Percentiles rank a stretch among this genome's conserved stretches.
phyloP scores from a whole-genome alignment of 30 jellyfish, hydroid and myxozoan species.

The Chrysaora quinquecirrha region DNA sequence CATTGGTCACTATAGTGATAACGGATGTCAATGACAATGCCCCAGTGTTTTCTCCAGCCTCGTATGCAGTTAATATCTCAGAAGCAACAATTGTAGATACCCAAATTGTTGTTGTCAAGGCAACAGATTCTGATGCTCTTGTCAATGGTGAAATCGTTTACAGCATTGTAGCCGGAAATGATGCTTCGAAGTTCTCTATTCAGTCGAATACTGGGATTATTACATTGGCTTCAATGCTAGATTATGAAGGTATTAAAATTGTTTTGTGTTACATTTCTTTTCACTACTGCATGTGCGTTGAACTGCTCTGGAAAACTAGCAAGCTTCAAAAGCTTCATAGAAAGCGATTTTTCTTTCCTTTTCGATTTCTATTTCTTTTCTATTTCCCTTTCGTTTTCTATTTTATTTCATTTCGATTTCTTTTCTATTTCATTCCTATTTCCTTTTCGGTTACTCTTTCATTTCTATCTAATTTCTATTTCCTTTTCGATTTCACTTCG shows the following conservation, averaged over 20 bases:
- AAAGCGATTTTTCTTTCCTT: too few relatives aligned
- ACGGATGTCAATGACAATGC: slow-evolving; percentile 82
- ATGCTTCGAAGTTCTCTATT: slow-evolving; percentile 23
- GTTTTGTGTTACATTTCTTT: too few relatives aligned
- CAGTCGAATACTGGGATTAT: slow-evolving; percentile 73
- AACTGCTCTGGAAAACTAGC: too few relatives aligned
- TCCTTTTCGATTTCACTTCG: too few relatives aligned
- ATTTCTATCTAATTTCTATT: too few relatives aligned
- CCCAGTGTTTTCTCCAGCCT: slow-evolving; percentile 60
- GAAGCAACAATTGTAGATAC: slow-evolving; percentile 82
- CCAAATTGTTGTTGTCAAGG: slow-evolving; percentile 62
- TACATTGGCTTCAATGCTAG: slow-evolving; percentile 57
- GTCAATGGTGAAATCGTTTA: slow-evolving; percentile 63
- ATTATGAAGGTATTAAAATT: slow-evolving; percentile 39
- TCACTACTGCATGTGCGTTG: too few relatives aligned
- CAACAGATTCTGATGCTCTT: slow-evolving; percentile 78
- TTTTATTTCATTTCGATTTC: too few relatives aligned
- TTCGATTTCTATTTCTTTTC: too few relatives aligned
- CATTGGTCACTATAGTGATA: slow-evolving; percentile 72
- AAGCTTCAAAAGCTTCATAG: too few relatives aligned
- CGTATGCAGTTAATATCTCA: slow-evolving; percentile 70
- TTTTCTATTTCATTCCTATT: too few relatives aligned
- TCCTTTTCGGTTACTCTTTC: too few relatives aligned
- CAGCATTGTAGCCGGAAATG: slow-evolving; percentile 50
- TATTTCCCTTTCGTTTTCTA: too few relatives aligned